phyloP scores from a whole-genome alignment of 2,888 invertebrate genomes.

The Chrysina gloriosa region DNA sequence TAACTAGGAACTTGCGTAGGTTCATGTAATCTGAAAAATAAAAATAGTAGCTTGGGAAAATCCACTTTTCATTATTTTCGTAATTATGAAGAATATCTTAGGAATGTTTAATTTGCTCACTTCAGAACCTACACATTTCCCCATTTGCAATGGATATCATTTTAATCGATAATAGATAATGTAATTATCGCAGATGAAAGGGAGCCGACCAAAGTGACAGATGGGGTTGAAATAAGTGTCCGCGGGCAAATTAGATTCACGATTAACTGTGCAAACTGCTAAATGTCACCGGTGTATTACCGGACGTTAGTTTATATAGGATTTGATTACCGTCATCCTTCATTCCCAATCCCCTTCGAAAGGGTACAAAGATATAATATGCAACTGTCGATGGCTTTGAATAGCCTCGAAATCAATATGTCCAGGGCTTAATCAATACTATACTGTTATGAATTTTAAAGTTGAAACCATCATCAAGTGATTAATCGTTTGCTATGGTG shows the following conservation, averaged over 20 bases:
- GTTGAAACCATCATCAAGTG: not conserved
- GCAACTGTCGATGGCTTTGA: conserved; percentile 22
- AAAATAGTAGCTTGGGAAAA: no score
- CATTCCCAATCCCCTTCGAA: conserved; percentile 9
- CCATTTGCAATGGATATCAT: not conserved
- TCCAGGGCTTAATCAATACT: conserved; percentile 15
- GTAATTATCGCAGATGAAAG: not conserved
- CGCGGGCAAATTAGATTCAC: conserved; percentile 1
- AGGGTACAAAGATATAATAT: conserved; percentile 1
- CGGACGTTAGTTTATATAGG: conserved; percentile 25
- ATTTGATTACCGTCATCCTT: conserved; percentile 21
- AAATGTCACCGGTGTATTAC: conserved; percentile 20
- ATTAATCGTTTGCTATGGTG: not conserved
- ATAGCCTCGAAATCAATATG: conserved; percentile 25
- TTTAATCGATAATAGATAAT: not conserved
- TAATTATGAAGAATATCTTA: no score
- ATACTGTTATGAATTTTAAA: not conserved
- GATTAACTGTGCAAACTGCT: conserved; percentile 13
- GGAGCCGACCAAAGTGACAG: not conserved
- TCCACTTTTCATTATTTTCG: no score
- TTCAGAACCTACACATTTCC: not conserved
- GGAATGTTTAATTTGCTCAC: no score
- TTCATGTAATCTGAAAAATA: no score
- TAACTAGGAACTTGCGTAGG: no score
- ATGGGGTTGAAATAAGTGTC: not conserved